Evolutionary conservation across 2,888 invertebrate genomes (phyloP).

Genomic region (Amphimallon solstitiale): DNA sequence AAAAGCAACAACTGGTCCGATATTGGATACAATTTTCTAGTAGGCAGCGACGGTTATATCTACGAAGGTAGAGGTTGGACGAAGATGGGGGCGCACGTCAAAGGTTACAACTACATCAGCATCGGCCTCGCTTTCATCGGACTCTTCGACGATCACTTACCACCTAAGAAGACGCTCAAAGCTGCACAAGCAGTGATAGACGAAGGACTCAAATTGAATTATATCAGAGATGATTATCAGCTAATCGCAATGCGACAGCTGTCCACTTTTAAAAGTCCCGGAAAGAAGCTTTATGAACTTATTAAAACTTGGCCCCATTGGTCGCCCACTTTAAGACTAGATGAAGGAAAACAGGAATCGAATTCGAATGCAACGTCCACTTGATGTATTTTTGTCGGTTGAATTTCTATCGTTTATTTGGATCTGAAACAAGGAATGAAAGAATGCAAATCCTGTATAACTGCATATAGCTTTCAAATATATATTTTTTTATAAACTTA

Average conservation of each 20-base stretch:
- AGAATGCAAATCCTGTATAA: no score
- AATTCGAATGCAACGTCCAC: no score
- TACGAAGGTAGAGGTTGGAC: constrained; percentile 84
- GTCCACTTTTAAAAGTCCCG: constrained; percentile 75
- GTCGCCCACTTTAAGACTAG: neutral
- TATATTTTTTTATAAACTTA: no score
- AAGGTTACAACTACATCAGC: constrained; percentile 72
- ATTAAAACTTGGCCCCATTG: constrained; percentile 77
- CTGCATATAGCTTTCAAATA: no score
- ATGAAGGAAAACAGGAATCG: no score
- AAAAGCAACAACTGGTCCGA: constrained; percentile 73
- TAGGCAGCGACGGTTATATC: constrained; percentile 80
- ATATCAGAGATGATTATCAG: constrained; percentile 72
- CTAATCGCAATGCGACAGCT: constrained; percentile 76
- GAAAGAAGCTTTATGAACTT: constrained; percentile 70
- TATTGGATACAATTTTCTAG: constrained; percentile 80
- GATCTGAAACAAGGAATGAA: no score
- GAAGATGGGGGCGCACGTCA: constrained; percentile 75
- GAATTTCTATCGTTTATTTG: no score
- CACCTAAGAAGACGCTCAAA: constrained; percentile 68
- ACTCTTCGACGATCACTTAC: constrained; percentile 69
- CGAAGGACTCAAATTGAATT: constrained; percentile 70
- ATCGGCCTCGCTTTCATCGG: constrained; percentile 80
- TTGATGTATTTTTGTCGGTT: no score
- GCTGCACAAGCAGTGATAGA: constrained; percentile 72